Evolutionary conservation across 1,140 invertebrate species (phyloP).

Genomic region (Drosophila saltans): DNA sequence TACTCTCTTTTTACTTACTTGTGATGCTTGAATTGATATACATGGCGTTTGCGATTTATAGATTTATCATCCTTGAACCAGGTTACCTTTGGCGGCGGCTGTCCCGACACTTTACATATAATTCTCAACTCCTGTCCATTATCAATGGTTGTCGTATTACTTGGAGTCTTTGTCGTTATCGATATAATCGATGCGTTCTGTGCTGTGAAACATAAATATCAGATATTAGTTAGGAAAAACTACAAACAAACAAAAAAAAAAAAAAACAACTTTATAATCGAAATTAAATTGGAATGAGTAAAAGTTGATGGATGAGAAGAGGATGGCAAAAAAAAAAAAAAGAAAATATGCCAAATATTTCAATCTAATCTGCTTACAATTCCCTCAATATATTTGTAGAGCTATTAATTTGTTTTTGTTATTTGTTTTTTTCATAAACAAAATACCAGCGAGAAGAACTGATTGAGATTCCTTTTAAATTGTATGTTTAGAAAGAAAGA

Average conservation of each 20-base stretch:
- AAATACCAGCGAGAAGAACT: background rate
- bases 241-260: too few species aligned
- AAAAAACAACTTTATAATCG: too few species aligned
- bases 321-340: background rate
- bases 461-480: background rate
- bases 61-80: constrained; percentile 90
- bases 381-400: background rate
- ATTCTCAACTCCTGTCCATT: constrained; percentile 86
- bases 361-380: too few species aligned
- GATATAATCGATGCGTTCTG: constrained; percentile 79
- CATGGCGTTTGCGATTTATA: constrained; percentile 79
- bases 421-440: background rate
- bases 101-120: constrained; percentile 87
- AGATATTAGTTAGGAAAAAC: constrained; percentile 25
- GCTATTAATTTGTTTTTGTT: background rate
- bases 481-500: background rate
- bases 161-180: constrained; percentile 55
- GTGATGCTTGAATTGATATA: constrained; percentile 81
- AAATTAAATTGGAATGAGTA: background rate
- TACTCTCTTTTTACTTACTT: constrained; percentile 61
- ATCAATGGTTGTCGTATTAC: constrained; percentile 67
- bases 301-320: background rate
- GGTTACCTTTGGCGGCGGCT: constrained; percentile 88
- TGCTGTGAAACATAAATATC: constrained; percentile 72
- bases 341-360: background rate